These are phyloP conservation scores for Pteropus rufus DNA, from an alignment of 2,797 vertebrate genomes.

Conservation along the genomic window DNA sequence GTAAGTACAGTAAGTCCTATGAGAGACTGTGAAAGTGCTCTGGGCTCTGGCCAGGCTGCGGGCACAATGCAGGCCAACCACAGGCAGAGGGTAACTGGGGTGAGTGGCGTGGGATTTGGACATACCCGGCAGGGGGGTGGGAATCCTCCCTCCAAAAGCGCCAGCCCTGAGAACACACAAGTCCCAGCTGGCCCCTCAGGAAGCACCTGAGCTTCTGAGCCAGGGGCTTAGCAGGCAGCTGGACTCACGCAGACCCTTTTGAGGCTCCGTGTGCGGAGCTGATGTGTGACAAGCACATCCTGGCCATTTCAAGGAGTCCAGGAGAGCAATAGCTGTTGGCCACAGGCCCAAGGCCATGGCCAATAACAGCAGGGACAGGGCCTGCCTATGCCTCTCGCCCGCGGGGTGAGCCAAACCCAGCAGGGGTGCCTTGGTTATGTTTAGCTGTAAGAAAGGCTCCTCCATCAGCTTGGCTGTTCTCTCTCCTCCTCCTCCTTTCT, in stretches of 20 bases:
- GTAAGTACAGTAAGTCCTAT: conserved; percentile 87
- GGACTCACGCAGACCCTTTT: background rate
- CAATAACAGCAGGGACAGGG: background rate
- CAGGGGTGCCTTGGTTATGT: background rate
- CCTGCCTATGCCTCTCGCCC: background rate
- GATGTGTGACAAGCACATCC: background rate
- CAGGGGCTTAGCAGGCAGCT: background rate
- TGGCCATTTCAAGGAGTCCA: background rate
- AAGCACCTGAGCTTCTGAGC: background rate
- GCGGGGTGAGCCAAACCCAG: background rate
- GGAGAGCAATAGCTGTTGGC: background rate
- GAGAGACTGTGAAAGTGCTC: background rate
- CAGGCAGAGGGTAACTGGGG: background rate
- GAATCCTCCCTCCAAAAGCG: background rate
- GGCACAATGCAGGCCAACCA: background rate
- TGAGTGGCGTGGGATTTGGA: background rate
- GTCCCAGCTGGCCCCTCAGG: background rate
- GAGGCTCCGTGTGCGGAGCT: background rate
- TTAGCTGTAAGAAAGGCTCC: background rate
- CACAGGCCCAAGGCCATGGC: background rate
- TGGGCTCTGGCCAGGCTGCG: background rate
- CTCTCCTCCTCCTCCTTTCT: background rate
- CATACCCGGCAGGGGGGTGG: fast-evolving
- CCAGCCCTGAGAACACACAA: background rate
- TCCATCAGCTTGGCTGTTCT: background rate